Base-by-base conservation (phyloP, 1,140 invertebrate species). In the Procambarus clarkii region DNA sequence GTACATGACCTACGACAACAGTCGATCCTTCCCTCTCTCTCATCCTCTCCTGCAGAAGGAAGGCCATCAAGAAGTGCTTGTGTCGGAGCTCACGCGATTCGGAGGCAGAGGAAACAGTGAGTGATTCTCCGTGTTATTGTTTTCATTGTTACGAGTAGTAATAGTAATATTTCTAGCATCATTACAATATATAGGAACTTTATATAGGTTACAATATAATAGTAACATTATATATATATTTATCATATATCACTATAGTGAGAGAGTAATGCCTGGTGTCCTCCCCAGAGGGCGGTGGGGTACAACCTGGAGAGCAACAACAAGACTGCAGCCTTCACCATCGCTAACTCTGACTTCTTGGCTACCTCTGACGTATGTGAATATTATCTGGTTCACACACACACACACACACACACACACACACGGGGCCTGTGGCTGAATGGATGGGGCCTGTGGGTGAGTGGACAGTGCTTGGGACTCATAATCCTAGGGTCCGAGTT, bases 251-350 rank as follows among this genome's bases (percentile, higher is more conserved):
- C 71, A 21, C 71, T 13, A 45, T 18, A 44, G 76, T 44, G 9
- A 78, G 76, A 8, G 46, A 45, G 2, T 18, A 4, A 18, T 64
- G 60, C 4, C 13, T 76, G 71, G 3, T 81, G 9, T 9, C 34
- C 4, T n/a, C 83, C 24, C 2, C 83, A 85, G 83, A 69, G 83
- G 15, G 64, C 18, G 24, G 83, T 85, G 60, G 83, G 60, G 24
- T 71, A 48, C 64, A 85, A 85, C 18, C 83, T 64, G 7, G 54
- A 85, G 34, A 85, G 83, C 83, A 85, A 85, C 83, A 71, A 45
- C 45, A 85, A 85, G 64, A 71, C 83, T 0, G 64, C 83, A 3
- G 83, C 83, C 64, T 85, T 45, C 83, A 85, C 83, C 48, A 74
- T 85, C 45, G 21, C 64, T 64, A 85, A 71, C 64, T 44, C 83